A percentile compares a stretch with the other conserved stretches of the same genome.
phyloP scores from a whole-genome alignment of 2,888 invertebrate genomes.

The Alcis repandata region DNA sequence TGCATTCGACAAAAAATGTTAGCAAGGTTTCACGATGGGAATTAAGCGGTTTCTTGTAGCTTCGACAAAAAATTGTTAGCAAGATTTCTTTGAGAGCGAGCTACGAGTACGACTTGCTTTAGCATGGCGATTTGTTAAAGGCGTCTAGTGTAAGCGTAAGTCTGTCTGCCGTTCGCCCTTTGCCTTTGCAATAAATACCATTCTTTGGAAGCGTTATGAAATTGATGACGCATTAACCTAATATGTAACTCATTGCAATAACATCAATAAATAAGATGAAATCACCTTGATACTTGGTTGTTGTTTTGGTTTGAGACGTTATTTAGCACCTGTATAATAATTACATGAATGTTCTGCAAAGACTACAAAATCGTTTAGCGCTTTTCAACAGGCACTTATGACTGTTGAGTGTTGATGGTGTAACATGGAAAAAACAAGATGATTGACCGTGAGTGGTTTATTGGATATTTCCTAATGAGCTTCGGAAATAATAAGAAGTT shows the following conservation, averaged over 20 bases:
- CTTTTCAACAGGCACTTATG: background rate
- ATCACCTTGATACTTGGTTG: background rate
- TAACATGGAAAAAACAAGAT: background rate
- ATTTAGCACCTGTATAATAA: background rate
- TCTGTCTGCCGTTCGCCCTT: too few species aligned
- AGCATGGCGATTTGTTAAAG: background rate
- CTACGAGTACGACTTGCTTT: too few species aligned
- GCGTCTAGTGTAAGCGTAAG: background rate
- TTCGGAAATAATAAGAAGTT: background rate
- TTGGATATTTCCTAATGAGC: background rate
- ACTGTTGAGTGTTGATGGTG: background rate
- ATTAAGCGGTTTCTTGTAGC: too few species aligned
- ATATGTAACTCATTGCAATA: too few species aligned
- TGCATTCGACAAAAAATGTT: too few species aligned
- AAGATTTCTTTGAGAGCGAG: too few species aligned
- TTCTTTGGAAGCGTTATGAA: too few species aligned
- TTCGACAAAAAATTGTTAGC: too few species aligned
- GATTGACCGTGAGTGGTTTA: background rate
- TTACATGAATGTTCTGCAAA: background rate
- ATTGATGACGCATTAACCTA: too few species aligned
- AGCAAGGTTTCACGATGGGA: too few species aligned
- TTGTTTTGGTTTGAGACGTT: background rate
- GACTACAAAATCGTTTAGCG: constrained; percentile 1
- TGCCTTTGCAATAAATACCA: too few species aligned
- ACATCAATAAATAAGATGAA: background rate